Percentiles rank a stretch among this genome's conserved stretches.
phyloP scores from a whole-genome alignment of 2,113 vertebrate species.

The Daboia siamensis region DNA sequence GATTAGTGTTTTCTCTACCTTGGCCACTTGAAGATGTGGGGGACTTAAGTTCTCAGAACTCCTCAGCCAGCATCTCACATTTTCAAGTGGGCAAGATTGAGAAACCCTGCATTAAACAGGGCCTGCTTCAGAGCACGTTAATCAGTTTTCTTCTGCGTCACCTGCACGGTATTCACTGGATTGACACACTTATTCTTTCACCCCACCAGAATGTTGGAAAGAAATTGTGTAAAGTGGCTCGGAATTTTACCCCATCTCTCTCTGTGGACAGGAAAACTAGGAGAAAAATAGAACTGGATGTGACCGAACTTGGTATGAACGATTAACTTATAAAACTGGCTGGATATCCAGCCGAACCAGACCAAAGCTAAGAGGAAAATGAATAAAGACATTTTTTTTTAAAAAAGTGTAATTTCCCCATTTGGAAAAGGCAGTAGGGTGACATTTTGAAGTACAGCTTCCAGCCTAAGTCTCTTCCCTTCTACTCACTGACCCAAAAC shows the following conservation, averaged over 20 bases:
- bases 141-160: neutral
- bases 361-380: neutral
- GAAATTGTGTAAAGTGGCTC: neutral
- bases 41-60: neutral
- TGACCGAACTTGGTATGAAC: neutral
- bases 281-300: neutral
- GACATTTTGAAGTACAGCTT: neutral
- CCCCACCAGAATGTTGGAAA: neutral
- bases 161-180: accelerated
- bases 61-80: neutral
- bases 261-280: neutral
- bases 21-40: neutral
- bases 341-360: neutral
- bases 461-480: neutral
- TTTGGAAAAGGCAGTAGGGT: neutral
- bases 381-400: neutral
- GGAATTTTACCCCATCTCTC: neutral
- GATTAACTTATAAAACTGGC: neutral
- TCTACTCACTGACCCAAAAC: neutral
- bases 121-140: neutral
- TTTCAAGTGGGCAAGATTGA: neutral
- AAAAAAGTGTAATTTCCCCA: neutral
- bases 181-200: neutral
- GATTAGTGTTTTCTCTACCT: neutral
- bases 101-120: neutral